These are phyloP conservation scores for Pedetes capensis DNA, from an alignment of 2,113 vertebrate genomes.

Conservation along the genomic window DNA sequence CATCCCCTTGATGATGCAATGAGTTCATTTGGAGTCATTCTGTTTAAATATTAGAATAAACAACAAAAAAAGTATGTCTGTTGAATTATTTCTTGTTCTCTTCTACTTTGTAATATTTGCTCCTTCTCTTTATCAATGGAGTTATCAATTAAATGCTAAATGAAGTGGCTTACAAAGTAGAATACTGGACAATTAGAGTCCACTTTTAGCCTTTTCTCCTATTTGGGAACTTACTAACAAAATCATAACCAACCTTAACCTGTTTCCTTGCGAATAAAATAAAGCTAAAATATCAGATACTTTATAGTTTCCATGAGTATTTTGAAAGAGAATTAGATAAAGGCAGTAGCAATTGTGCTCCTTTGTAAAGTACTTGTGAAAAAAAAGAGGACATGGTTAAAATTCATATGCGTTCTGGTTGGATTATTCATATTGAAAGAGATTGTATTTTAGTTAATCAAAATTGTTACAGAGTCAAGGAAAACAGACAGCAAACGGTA, in stretches of 20 bases:
- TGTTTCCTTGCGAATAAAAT: conserved; percentile 32
- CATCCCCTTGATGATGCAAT: background rate
- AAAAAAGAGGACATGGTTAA: background rate
- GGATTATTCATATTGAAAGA: background rate
- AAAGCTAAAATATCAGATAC: background rate
- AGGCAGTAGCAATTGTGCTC: background rate
- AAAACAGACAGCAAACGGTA: background rate
- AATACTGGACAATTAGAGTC: background rate
- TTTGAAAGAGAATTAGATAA: background rate
- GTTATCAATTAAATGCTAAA: background rate
- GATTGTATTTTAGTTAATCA: background rate
- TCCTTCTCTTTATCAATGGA: background rate
- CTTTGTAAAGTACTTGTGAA: conserved; percentile 3
- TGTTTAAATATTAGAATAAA: conserved; percentile 28
- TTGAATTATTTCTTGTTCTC: background rate
- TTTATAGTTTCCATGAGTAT: background rate
- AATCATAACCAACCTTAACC: background rate
- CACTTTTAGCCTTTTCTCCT: conserved; percentile 25
- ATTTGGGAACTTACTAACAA: background rate
- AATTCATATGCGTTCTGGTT: background rate
- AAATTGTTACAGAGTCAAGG: background rate
- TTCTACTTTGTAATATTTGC: background rate
- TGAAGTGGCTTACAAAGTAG: conserved; percentile 8
- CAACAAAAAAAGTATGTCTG: background rate
- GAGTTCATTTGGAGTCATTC: background rate